A percentile compares a stretch with the other conserved stretches of the same genome.
phyloP scores from a whole-genome alignment of 1,140 invertebrate species.

The Nasonia giraulti region DNA sequence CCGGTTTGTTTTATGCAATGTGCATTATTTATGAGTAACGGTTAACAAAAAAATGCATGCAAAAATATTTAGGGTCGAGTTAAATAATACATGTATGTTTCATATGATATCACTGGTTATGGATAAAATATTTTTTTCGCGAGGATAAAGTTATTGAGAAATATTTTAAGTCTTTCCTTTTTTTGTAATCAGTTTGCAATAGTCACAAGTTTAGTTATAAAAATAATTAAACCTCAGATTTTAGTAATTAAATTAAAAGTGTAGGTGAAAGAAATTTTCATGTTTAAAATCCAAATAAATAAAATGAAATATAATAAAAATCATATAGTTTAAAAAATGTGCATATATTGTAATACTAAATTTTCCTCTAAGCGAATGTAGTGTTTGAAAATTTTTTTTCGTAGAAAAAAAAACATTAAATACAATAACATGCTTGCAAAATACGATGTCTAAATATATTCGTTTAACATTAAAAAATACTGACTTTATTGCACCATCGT shows the following conservation, averaged over 20 bases:
- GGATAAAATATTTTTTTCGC: too few relatives aligned
- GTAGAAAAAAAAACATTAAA: not conserved
- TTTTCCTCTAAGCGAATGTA: not conserved
- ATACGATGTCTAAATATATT: constrained; percentile 15
- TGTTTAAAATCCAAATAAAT: too few relatives aligned
- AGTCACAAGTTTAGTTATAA: not conserved
- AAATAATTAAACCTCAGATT: not conserved
- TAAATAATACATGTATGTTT: not conserved
- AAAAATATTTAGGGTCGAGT: not conserved
- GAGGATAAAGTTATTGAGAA: too few relatives aligned
- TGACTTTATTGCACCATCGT: constrained; percentile 58
- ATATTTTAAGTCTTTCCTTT: too few relatives aligned
- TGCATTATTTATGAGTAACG: not conserved
- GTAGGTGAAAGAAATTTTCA: too few relatives aligned
- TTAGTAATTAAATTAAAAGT: too few relatives aligned
- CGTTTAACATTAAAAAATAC: constrained; percentile 55
- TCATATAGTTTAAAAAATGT: not conserved
- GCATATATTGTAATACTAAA: constrained; percentile 10
- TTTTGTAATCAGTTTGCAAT: too few relatives aligned
- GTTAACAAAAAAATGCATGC: not conserved
- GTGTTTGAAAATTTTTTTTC: not conserved
- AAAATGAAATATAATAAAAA: not conserved
- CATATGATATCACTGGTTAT: too few relatives aligned
- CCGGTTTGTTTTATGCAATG: not conserved
- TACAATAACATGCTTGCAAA: not conserved